These are phyloP conservation scores for Zenarchopterus dispar DNA, from an alignment of 2,797 vertebrate genomes.

Conservation along the genomic window DNA sequence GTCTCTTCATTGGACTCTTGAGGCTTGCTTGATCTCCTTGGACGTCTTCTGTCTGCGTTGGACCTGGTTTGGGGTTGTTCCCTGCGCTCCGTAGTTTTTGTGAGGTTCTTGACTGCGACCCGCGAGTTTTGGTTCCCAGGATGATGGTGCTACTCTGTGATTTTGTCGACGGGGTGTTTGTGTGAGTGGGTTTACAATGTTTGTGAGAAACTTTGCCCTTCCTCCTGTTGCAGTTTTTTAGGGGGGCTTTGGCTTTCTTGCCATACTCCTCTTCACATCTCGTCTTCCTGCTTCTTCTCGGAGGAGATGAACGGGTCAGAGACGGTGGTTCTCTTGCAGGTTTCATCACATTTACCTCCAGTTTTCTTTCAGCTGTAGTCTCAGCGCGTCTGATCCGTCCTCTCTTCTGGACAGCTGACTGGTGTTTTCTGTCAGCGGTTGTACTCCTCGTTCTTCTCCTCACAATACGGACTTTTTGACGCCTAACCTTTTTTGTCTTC, in stretches of 20 bases:
- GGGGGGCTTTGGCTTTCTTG: not conserved
- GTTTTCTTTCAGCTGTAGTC: not conserved
- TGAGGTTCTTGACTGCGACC: not conserved
- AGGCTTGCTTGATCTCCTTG: not conserved
- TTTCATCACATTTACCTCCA: not conserved
- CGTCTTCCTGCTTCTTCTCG: not conserved
- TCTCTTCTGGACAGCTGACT: not conserved
- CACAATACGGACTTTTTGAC: not conserved
- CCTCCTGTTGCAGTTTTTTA: not conserved
- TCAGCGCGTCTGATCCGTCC: not conserved
- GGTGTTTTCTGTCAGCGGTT: not conserved
- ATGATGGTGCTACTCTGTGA: accelerated
- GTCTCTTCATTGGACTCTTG: not conserved
- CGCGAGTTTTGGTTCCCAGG: accelerated
- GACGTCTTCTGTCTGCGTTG: not conserved
- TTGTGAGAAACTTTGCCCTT: not conserved
- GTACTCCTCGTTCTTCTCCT: not conserved
- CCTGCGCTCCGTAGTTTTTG: not conserved
- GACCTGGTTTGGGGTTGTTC: not conserved
- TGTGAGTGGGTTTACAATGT: no score
- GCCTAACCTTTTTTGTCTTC: not conserved
- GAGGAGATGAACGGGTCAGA: not conserved
- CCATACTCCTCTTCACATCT: no score
- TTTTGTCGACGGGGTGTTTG: not conserved
- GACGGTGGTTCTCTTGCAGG: not conserved